A percentile compares a stretch with the other conserved stretches of the same genome.
Evolutionary conservation across 2,888 invertebrate genomes (phyloP).

Genomic region (Eilema caniola): DNA sequence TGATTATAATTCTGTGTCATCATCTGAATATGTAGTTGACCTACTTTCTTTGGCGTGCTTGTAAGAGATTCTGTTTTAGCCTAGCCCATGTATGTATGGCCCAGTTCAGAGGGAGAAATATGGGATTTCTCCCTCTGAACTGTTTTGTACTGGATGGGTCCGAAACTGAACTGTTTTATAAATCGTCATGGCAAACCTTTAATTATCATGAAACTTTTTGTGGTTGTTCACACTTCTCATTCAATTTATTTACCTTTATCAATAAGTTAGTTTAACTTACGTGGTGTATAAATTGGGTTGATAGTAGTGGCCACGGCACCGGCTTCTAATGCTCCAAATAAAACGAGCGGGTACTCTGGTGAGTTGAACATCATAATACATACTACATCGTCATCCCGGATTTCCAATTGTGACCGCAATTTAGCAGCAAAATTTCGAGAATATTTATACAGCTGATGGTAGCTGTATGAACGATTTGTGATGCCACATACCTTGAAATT

Average conservation of each 20-base stretch:
- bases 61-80: neutral
- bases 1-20: too few species aligned
- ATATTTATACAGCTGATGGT: conserved; percentile 86
- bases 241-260: neutral
- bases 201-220: neutral
- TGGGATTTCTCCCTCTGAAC: too few species aligned
- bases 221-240: neutral
- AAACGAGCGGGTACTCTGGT: conserved; percentile 89
- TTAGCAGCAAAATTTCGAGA: conserved; percentile 88
- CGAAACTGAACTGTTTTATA: neutral
- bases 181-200: too few species aligned
- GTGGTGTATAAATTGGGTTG: conserved; percentile 90
- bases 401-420: conserved; percentile 87
- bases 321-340: conserved; percentile 88
- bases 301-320: conserved; percentile 89
- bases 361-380: conserved; percentile 90
- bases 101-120: too few species aligned
- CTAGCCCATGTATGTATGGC: too few species aligned
- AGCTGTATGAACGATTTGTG: conserved; percentile 90
- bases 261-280: conserved; percentile 62
- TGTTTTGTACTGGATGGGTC: neutral
- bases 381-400: conserved; percentile 88
- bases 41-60: too few species aligned
- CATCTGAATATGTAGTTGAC: too few species aligned
- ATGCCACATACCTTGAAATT: conserved; percentile 88